Conservation (phyloP, 2,888 invertebrate species). For the Caenorhabditis angaria region DNA sequence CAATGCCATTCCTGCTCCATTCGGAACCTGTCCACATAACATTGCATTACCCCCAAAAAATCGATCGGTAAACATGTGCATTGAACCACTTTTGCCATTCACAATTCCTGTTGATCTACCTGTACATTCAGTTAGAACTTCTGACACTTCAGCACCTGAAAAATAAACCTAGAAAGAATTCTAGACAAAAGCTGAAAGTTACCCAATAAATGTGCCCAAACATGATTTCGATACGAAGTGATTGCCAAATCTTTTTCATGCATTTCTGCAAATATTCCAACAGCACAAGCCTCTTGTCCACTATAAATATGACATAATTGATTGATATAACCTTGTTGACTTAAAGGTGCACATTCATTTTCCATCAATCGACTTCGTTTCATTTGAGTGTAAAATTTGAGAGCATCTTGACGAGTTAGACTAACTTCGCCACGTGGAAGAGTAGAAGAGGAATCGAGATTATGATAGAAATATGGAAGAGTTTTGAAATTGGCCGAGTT, state of each 20-base stretch:
- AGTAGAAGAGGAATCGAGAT: too few species aligned
- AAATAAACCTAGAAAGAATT: too few species aligned
- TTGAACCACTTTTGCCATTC: slow-evolving; percentile 94
- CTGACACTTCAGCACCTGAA: slow-evolving; percentile 80
- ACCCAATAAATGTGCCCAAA: slow-evolving; percentile 94
- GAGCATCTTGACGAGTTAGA: too few species aligned
- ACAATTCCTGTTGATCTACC: slow-evolving; percentile 83
- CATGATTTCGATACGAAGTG: slow-evolving; percentile 90
- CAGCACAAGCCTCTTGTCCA: slow-evolving; percentile 84
- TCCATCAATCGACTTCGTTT: slow-evolving; percentile 1
- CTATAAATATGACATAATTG: slow-evolving; percentile 88
- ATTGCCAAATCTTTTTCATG: slow-evolving; percentile 86
- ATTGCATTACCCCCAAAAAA: slow-evolving; percentile 95
- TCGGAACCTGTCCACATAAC: slow-evolving; percentile 94
- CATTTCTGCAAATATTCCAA: slow-evolving; percentile 87
- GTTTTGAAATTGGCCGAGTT: not conserved
- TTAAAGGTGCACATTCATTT: not conserved
- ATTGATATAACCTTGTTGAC: not conserved
- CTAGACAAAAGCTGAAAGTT: too few species aligned
- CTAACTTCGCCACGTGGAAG: too few species aligned
- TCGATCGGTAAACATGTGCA: slow-evolving; percentile 92
- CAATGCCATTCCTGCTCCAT: slow-evolving; percentile 90
- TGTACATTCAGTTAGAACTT: slow-evolving; percentile 87
- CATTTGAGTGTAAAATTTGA: not conserved
- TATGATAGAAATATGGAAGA: not conserved